Evolutionary conservation across 2,113 vertebrate genomes (phyloP).

Genomic region (Glaucidium brasilianum): DNA sequence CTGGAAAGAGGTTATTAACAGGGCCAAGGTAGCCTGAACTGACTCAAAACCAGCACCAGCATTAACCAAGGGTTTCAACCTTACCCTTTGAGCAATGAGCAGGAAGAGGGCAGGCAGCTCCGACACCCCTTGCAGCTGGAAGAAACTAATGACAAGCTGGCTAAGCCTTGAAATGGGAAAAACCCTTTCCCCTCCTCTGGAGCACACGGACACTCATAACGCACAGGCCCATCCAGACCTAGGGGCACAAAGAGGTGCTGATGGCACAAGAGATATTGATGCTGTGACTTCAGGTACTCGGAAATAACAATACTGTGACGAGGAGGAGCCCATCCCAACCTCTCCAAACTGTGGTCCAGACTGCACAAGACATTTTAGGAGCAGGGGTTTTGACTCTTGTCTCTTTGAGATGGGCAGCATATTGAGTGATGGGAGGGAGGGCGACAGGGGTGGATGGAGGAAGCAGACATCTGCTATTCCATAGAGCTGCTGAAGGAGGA

Average conservation of each 20-base stretch:
- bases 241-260: not conserved
- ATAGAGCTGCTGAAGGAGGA: not conserved
- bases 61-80: too few species aligned
- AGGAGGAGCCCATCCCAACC: not conserved
- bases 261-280: accelerated
- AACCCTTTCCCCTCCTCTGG: not conserved
- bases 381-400: not conserved
- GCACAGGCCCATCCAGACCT: accelerated
- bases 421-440: not conserved
- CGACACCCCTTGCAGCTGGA: not conserved
- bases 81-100: not conserved
- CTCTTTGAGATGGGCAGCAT: not conserved
- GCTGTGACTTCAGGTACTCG: not conserved
- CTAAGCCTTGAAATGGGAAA: not conserved
- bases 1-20: not conserved
- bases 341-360: not conserved
- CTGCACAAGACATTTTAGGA: accelerated
- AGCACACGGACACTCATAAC: accelerated
- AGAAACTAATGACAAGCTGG: not conserved
- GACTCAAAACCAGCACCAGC: not conserved
- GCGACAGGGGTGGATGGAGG: too few species aligned
- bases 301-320: not conserved
- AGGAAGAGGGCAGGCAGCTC: not conserved
- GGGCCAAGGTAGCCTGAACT: not conserved
- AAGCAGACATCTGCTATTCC: not conserved